A percentile compares a stretch with the other conserved stretches of the same genome.
phyloP scores from a whole-genome alignment of 2,888 invertebrate genomes.

The Ormyrus rosae region DNA sequence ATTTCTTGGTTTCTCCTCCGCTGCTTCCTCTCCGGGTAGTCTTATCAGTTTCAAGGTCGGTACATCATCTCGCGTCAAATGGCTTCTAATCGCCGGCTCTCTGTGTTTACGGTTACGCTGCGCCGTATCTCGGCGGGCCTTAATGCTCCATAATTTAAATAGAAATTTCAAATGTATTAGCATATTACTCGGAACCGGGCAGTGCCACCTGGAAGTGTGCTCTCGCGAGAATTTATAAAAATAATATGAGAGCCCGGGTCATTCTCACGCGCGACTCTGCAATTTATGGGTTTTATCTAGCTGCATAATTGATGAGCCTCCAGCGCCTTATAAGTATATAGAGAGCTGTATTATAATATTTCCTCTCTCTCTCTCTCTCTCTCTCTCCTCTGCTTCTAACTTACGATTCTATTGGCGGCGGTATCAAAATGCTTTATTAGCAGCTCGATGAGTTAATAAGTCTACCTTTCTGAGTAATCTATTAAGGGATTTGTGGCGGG shows the following conservation, averaged over 20 bases:
- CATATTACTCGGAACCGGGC: constrained; percentile 55
- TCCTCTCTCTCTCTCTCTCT: constrained; percentile 4
- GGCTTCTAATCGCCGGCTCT: constrained; percentile 33
- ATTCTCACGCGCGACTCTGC: constrained; percentile 49
- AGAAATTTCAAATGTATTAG: constrained; percentile 55
- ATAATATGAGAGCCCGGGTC: constrained; percentile 52
- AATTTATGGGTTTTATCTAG: constrained; percentile 58
- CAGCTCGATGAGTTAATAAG: constrained; percentile 46
- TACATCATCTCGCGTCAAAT: constrained; percentile 53
- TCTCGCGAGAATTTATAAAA: constrained; percentile 49
- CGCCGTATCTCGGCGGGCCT: constrained; percentile 26
- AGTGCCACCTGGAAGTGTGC: constrained; percentile 30
- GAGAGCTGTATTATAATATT: not conserved
- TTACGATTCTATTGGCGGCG: constrained; percentile 33
- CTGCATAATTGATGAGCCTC: constrained; percentile 56
- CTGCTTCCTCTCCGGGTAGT: no score
- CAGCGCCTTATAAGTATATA: constrained; percentile 26
- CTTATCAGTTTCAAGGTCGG: constrained; percentile 45
- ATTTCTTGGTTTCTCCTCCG: not conserved
- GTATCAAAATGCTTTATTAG: constrained; percentile 48
- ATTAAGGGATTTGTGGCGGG: constrained; percentile 8
- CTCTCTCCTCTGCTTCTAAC: constrained; percentile 1
- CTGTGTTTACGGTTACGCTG: constrained; percentile 35
- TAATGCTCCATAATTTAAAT: constrained; percentile 52
- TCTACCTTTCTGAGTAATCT: constrained; percentile 10